Base-by-base conservation (phyloP, 2,888 invertebrate species). In the Belgica antarctica region DNA sequence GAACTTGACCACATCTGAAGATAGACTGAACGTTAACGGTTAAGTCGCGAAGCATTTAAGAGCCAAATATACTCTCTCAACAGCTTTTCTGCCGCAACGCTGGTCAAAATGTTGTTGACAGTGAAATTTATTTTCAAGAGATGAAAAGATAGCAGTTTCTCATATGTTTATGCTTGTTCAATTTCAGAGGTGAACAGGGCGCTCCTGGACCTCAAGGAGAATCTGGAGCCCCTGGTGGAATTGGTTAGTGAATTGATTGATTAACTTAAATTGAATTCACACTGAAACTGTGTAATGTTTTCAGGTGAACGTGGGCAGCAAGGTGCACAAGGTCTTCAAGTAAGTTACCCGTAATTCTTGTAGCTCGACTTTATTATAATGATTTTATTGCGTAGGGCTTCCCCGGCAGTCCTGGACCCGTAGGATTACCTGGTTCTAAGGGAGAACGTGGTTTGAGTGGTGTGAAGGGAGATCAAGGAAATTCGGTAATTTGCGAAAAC, bases 391-490 rank as follows among this genome's bases (percentile, higher is more conserved):
- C 10, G 2, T 7, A 59, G 59, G 59, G 59, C n/a, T 59, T 59
- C 59, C 83, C 86, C 1, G 92, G 92, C 36, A 90, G 91, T 74
- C 80, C 90, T 71, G 92, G 92, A 1, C 82, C 84, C 19, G 82
- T 85, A 25, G 92, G 92, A 1, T 80, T 85, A 3, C 88, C 86
- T 74, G 90, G 90, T 1, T 74, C 82, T 0, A 91, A 92, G 76
- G 90, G 90, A 25, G 89, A 88, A 72, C 83, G 89, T 74, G 91
- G 91, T 34, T 82, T 86, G 70, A 79, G 81, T 61, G 91, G 90
- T 2, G 77, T 83, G 15, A 90, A 90, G 77, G 90, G 91, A 73
- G 86, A 86, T 75, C 89, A 89, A 80, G 91, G 91, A 77, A 47
- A 86, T 86, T 27, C 25, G 12, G 59, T 62, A 62, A 62, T 17